Evolutionary conservation across 2,888 invertebrate species (phyloP), one percentile per base, ranked within the genome.

Genomic region (Pristionchus arcanus): DNA sequence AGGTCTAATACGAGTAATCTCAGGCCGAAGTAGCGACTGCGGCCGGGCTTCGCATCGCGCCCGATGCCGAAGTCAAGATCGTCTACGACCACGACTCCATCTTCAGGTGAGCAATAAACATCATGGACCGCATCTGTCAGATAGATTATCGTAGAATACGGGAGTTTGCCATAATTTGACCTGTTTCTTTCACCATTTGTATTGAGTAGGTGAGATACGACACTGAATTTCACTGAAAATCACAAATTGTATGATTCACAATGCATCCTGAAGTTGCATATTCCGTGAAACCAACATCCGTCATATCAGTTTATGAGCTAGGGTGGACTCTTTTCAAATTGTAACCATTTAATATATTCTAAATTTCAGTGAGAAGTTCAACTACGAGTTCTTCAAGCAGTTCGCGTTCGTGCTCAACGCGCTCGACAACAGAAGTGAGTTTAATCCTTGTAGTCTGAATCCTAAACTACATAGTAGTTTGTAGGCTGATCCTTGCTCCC

Each of bases 401-500:
- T 99, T 98, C 96, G 96, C 97, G 90, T 95, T 99, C 90, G 98
- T 99, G 11, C 96, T 99, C 96, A 99, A 98, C 96, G 99, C 99
- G 0, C 96, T 99, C 92, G 99, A 99, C 95, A 99, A 99, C 96
- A 96, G 97, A 94, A 95, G 96, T 96, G n/a, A 4, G n/a, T 34
- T 90, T 90, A 86, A 88, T 42, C 34, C 77, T 21, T 77, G 77
- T 77, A 21, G 77, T 37, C 13, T 28, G 28, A 34, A 42, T 16
- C 2, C 37, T 16, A 37, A 16, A 21, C 4, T n/a, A 34, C 16
- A 49, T 42, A 49, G 81, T 66, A 86, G 66, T 86, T 86, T 85
- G 28, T 37, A 86, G 42, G 55, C 66, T 71, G 55, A 13, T 85
- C 63, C 11, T 28, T 81, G 25, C 2, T 81, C 42, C 21, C 28